These are phyloP conservation scores for Ia io DNA, from an alignment of 2,113 vertebrate genomes.

Conservation along the genomic window DNA sequence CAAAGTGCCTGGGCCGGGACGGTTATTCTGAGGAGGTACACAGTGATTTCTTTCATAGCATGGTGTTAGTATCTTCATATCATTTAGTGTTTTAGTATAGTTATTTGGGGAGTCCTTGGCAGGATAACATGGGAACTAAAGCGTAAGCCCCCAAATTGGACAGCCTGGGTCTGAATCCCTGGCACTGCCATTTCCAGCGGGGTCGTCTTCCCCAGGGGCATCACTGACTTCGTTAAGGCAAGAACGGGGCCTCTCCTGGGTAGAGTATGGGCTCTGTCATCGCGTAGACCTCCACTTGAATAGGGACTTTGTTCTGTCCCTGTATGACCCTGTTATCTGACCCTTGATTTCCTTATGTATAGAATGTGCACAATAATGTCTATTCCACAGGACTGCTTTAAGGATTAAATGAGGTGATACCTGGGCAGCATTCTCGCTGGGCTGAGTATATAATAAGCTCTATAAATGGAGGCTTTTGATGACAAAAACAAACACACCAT, in stretches of 20 bases:
- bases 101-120: neutral
- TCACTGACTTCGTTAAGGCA: neutral
- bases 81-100: neutral
- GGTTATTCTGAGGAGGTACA: neutral
- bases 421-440: accelerated
- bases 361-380: neutral
- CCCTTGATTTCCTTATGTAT: neutral
- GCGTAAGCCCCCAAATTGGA: neutral
- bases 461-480: too few relatives aligned
- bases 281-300: neutral
- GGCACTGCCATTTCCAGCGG: accelerated
- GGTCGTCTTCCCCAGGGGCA: neutral
- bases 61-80: neutral
- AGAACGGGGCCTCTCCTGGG: neutral
- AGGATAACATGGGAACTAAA: neutral
- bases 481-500: neutral
- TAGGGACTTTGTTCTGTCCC: neutral
- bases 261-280: neutral
- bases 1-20: accelerated
- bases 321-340: neutral
- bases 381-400: neutral
- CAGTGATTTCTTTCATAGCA: neutral
- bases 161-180: neutral
- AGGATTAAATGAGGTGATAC: neutral
- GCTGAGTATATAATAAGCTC: accelerated